phyloP scores from a whole-genome alignment of 2,113 vertebrate genomes.

The Barnardius zonarius region DNA sequence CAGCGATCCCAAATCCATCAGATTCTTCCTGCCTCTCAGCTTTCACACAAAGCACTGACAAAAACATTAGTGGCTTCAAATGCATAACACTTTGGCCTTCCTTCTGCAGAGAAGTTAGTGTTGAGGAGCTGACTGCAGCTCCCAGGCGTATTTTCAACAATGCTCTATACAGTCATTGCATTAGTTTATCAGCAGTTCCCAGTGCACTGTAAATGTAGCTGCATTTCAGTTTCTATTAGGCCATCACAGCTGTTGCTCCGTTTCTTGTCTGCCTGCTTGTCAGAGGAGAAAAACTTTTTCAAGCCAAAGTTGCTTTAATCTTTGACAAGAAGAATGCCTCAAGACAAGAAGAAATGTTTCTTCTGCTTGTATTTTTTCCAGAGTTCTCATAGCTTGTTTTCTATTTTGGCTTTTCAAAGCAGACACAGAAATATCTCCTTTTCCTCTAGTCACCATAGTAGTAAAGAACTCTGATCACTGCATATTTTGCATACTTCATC shows the following conservation, averaged over 20 bases:
- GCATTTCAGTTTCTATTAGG: background rate
- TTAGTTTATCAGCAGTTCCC: background rate
- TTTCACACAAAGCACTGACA: accelerated
- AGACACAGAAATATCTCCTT: background rate
- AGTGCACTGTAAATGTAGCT: background rate
- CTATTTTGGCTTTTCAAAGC: background rate
- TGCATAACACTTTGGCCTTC: background rate
- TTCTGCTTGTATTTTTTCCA: background rate
- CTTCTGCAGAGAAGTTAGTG: background rate
- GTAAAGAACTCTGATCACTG: background rate
- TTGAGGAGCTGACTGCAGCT: background rate
- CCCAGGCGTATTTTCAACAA: background rate
- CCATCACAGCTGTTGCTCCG: background rate
- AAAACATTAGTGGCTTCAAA: background rate
- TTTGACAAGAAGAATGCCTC: background rate
- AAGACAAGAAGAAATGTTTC: background rate
- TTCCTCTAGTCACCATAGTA: background rate
- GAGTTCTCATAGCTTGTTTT: background rate
- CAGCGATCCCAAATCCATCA: background rate
- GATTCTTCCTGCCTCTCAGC: background rate
- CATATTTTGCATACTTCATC: background rate
- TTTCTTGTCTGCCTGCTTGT: background rate
- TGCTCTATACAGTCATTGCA: background rate
- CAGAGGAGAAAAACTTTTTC: background rate
- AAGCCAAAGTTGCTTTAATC: background rate